A percentile compares a stretch with the other conserved stretches of the same genome.
Evolutionary conservation across 2,888 invertebrate genomes (phyloP).

Genomic region (Gibbula magus): DNA sequence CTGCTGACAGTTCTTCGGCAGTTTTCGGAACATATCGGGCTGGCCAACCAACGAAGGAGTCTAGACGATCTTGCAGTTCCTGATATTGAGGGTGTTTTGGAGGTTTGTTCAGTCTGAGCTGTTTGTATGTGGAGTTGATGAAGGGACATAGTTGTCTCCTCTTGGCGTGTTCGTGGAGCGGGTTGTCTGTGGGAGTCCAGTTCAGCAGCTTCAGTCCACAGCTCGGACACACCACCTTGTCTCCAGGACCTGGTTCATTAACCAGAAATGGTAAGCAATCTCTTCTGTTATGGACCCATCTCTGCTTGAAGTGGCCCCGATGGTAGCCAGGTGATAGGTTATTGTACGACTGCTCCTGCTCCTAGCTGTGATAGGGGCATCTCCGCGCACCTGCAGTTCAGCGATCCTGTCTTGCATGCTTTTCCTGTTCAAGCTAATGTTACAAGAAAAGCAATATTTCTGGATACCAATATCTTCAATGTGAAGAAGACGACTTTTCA

Average conservation of each 20-base stretch:
- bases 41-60: conserved; percentile 17
- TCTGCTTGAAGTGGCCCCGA: too few species aligned
- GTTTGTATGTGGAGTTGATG: background rate
- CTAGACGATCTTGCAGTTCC: background rate
- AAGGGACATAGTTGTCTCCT: background rate
- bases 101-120: background rate
- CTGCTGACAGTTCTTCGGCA: background rate
- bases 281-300: too few species aligned
- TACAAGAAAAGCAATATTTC: too few species aligned
- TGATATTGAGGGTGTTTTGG: background rate
- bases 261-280: too few species aligned
- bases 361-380: too few species aligned
- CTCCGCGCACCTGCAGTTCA: too few species aligned
- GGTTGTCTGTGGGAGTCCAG: background rate
- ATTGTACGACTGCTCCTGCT: too few species aligned
- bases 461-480: too few species aligned
- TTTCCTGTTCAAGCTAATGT: too few species aligned
- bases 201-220: background rate
- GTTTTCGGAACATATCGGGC: background rate
- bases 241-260: background rate
- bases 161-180: background rate
- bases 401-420: too few species aligned
- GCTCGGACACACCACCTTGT: background rate
- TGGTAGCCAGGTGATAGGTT: too few species aligned
- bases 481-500: too few species aligned